phyloP scores from a whole-genome alignment of 2,888 invertebrate species.

The Nomada ferruginata region DNA sequence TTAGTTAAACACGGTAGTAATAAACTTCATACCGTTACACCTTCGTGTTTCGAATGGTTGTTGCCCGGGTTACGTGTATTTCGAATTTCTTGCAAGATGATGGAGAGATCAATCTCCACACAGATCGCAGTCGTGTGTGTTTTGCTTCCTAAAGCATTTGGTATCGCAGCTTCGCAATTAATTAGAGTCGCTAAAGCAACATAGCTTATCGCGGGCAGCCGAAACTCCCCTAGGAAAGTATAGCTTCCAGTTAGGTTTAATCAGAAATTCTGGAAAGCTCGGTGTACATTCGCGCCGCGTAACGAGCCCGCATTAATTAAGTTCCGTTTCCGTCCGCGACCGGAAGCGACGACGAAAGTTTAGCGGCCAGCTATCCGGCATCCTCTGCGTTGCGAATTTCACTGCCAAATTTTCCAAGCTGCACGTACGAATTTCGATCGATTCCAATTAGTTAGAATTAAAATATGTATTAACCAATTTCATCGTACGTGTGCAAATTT shows the following conservation, averaged over 20 bases:
- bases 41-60: background rate
- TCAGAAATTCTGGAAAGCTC: constrained; percentile 51
- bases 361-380: constrained; percentile 46
- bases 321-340: constrained; percentile 67
- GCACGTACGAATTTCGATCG: background rate
- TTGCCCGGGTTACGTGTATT: background rate
- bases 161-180: constrained; percentile 36
- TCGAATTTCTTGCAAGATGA: background rate
- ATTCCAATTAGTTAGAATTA: background rate
- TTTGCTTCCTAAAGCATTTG: constrained; percentile 2
- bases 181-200: constrained; percentile 38
- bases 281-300: constrained; percentile 59
- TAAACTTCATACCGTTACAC: background rate
- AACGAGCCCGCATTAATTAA: constrained; percentile 74
- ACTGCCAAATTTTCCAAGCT: constrained; percentile 24
- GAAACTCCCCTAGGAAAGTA: constrained; percentile 52
- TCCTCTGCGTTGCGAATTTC: constrained; percentile 40
- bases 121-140: background rate
- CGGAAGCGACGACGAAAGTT: constrained; percentile 60
- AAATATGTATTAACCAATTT: background rate
- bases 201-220: constrained; percentile 42
- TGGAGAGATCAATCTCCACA: background rate
- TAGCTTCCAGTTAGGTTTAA: constrained; percentile 52
- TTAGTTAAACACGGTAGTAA: background rate
- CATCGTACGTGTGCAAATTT: background rate